Conservation (phyloP, 2,888 invertebrate species). For the Diarsia brunnea region DNA sequence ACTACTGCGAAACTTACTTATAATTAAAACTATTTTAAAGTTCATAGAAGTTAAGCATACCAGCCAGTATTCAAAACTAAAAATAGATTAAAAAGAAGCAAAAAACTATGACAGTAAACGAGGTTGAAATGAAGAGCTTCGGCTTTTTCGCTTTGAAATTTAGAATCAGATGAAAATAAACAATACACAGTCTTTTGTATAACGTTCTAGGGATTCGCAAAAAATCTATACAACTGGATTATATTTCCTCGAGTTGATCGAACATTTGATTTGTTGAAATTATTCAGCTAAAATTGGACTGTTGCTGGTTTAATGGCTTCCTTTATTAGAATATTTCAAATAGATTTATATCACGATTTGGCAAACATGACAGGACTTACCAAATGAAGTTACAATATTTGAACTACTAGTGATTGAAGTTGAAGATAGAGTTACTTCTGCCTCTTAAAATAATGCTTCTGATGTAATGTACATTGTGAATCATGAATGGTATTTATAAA, state of each 20-base stretch:
- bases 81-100: slow-evolving; percentile 12
- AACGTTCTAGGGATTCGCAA: neutral
- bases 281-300: slow-evolving; percentile 21
- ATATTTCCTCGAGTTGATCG: slow-evolving; percentile 28
- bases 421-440: slow-evolving; percentile 11
- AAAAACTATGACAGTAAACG: slow-evolving; percentile 19
- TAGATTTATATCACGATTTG: slow-evolving; percentile 27
- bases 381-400: slow-evolving; percentile 25
- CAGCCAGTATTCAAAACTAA: slow-evolving; percentile 18
- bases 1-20: slow-evolving; percentile 1
- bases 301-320: slow-evolving; percentile 23
- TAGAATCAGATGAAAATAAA: slow-evolving; percentile 6
- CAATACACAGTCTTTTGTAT: slow-evolving; percentile 21
- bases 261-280: slow-evolving; percentile 39
- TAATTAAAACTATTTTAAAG: slow-evolving; percentile 38
- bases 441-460: slow-evolving; percentile 15
- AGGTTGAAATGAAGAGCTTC: slow-evolving; percentile 29
- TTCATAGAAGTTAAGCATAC: slow-evolving; percentile 41
- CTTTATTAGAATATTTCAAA: slow-evolving; percentile 16
- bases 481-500: slow-evolving; percentile 51
- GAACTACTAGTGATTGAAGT: neutral
- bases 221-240: slow-evolving; percentile 17
- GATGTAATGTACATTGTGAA: slow-evolving; percentile 24
- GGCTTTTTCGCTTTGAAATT: slow-evolving; percentile 30
- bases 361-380: neutral